Evolutionary conservation across 1,140 invertebrate genomes (phyloP), one percentile per base, ranked within the genome.

Genomic region (Aphaenogaster floridana): DNA sequence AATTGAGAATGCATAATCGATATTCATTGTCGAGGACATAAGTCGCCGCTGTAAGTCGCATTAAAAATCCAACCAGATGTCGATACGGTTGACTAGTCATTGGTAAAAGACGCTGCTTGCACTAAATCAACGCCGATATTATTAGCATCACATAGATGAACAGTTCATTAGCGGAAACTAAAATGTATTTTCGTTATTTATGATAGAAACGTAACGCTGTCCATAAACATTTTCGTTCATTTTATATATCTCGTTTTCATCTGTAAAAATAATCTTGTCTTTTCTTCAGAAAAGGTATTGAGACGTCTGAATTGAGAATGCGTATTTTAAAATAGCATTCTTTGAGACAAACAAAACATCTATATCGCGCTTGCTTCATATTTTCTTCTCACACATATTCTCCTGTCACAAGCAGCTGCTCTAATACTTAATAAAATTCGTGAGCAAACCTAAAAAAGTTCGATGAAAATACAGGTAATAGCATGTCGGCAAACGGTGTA

Each of bases 21-120:
- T 93, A 94, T 94, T 94, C 93, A 94, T 93, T 89, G 86, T 78
- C 59, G 78, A 89, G 50, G 90, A 90, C 88, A 91, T 64, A 52
- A 81, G 76, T 63, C 64, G 45, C 42, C 45, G 86, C 81, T 88
- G 77, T 88, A 91, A 94, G 92, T 91, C 87, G 88, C 77, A 93
- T 92, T 86, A 92, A 93, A 92, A 90, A 89, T 78, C 57, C 45
- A 13, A 61, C 28, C 39, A 83, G 52, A 74, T 42, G 21, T 28
- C 28, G 28, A 28, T 28, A 28, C 28, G 28, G 28, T 21, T 34
- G 80, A 63, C 34, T 84, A 74, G n/a, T 84, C 69, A 63, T 83
- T 76, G 28, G 17, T 76, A 74, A 84, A 84, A 63, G 68, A 76
- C 28, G 42, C 42, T 76, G 28, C 59, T 61, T 50, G 28, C 54